These are phyloP conservation scores for Crocodylus rhombifer DNA, from an alignment of 2,797 vertebrate species.

Conservation along the genomic window DNA sequence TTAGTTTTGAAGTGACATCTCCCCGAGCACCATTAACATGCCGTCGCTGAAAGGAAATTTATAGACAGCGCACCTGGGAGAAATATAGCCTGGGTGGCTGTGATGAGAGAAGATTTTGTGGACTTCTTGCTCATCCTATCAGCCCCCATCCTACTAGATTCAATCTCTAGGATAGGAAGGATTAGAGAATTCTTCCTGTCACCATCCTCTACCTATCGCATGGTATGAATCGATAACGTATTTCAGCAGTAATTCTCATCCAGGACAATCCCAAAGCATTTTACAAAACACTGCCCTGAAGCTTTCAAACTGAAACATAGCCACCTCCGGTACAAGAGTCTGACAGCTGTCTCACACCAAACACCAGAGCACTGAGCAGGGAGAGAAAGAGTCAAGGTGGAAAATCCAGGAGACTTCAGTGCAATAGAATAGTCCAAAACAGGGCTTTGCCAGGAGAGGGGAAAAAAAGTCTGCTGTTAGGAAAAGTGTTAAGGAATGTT, in stretches of 20 bases:
- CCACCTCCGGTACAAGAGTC: no score
- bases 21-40: conserved; percentile 52
- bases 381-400: fast-evolving
- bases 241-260: neutral
- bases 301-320: neutral
- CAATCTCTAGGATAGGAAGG: neutral
- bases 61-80: conserved; percentile 16
- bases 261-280: neutral
- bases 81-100: neutral
- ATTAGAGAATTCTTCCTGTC: neutral
- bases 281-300: neutral
- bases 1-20: conserved; percentile 66
- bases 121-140: neutral
- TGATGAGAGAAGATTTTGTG: neutral
- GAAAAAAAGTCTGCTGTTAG: neutral
- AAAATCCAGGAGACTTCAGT: neutral
- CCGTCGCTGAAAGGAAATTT: conserved; percentile 28
- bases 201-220: neutral
- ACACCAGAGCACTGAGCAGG: fast-evolving
- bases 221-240: neutral
- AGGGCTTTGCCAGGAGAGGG: neutral
- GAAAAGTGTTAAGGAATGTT: neutral
- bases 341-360: fast-evolving
- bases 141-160: neutral
- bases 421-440: neutral